Evolutionary conservation across 2,888 invertebrate species (phyloP), one percentile per base, ranked within the genome.

Genomic region (Yponomeuta malinellus): DNA sequence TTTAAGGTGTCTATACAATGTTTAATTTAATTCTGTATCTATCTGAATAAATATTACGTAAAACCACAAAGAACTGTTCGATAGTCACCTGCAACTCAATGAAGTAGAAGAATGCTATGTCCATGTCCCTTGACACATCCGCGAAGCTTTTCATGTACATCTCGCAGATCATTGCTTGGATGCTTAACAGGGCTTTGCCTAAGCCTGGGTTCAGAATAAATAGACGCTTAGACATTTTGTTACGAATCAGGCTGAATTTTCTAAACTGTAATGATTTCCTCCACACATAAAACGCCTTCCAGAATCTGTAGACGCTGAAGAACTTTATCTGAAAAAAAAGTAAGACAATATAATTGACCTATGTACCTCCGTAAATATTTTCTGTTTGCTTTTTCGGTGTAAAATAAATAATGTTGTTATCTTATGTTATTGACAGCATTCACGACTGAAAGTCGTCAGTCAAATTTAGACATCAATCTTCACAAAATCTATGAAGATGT

Each of bases 271-370:
- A 94, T 23, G 94, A 94, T 82, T 95, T 96, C 72, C 94, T 93
- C 97, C 97, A 97, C 0, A 95, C 94, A 78, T 94, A 95, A 82
- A 97, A 97, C 0, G 96, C 95, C 86, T 97, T 96, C 96, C 96
- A 96, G 73, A 94, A 91, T 15, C 95, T 93, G 79, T 95, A 96
- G 48, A 94, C 88, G 68, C 89, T 93, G 81, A 96, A 96, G 68
- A 94, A 94, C 75, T 94, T 95, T 68, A 96, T 95, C 92, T 94
- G 82, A 67, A 67, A 68, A 67, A 68, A 29, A 15, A 15, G 31
- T 1, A 68, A 68, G 10, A 12, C 10, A 33, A 23, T 23, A 23
- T 23, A 23, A 23, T 23, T 23, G 23, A 23, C 23, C 23, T 23
- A 23, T 23, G 23, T 23, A 23, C 23, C 23, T 23, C 23, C 1